phyloP scores from a whole-genome alignment of 2,113 vertebrate genomes.

The Callaeas wilsoni region DNA sequence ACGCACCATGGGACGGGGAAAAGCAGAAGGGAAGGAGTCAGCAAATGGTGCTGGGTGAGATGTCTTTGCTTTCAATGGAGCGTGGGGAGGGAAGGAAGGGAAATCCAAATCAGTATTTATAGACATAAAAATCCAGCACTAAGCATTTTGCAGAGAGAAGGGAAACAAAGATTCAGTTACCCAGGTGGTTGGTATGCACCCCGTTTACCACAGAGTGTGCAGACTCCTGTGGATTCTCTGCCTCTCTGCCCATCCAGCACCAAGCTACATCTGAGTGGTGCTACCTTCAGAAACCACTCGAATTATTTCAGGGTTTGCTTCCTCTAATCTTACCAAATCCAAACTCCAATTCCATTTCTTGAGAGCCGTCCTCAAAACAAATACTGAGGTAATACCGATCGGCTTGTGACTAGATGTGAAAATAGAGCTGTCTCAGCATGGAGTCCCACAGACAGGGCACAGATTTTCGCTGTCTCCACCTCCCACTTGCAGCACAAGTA shows the following conservation, averaged over 20 bases:
- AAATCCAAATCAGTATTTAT: constrained; percentile 35
- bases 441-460: constrained; percentile 48
- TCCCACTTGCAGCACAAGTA: constrained; percentile 51
- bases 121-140: background rate
- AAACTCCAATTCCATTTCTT: background rate
- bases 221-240: background rate
- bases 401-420: constrained; percentile 31
- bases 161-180: background rate
- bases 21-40: background rate
- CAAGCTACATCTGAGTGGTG: background rate
- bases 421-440: constrained; percentile 33
- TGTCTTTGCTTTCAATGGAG: background rate
- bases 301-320: background rate
- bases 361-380: background rate
- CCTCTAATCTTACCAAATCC: background rate
- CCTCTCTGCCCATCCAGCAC: background rate
- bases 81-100: constrained; percentile 12
- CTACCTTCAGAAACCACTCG: background rate
- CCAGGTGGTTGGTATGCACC: background rate
- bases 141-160: constrained; percentile 22
- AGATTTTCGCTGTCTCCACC: constrained; percentile 62
- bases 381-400: background rate
- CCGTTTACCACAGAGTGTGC: background rate
- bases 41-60: background rate
- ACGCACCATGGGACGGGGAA: rapidly evolving